Conservation (phyloP, 92 coral and sea anemone species). For the Montipora capitata region DNA sequence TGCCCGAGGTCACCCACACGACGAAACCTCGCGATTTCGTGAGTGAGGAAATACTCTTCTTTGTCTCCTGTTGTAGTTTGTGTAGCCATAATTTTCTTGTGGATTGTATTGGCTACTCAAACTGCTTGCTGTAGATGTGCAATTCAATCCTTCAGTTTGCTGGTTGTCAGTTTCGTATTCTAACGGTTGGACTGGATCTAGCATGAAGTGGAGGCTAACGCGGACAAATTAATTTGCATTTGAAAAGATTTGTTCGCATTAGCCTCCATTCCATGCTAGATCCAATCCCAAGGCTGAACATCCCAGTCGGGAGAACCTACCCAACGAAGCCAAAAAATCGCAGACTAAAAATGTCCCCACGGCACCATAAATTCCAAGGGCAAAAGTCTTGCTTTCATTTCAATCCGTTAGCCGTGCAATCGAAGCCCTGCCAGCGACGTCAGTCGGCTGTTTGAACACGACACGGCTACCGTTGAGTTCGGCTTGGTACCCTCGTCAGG, state of each 20-base stretch:
- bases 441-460: neutral
- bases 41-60: neutral
- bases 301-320: neutral
- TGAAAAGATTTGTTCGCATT: too few species aligned
- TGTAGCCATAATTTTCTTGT: neutral
- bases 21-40: neutral
- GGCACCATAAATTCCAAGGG: neutral
- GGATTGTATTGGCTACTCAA: neutral
- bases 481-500: slow-evolving; percentile 49
- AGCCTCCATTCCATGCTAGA: too few species aligned
- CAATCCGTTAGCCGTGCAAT: neutral
- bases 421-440: too few species aligned
- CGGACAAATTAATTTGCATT: too few species aligned
- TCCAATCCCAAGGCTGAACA: too few species aligned
- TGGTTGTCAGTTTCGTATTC: neutral
- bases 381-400: neutral
- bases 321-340: neutral
- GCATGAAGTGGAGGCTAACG: too few species aligned
- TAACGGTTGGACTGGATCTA: too few species aligned
- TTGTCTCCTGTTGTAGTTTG: slow-evolving; percentile 16
- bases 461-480: neutral
- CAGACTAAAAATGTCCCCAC: neutral
- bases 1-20: neutral
- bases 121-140: neutral
- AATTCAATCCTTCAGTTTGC: neutral